phyloP scores from a whole-genome alignment of 1,140 invertebrate genomes.

The Drosophila pectinifera region DNA sequence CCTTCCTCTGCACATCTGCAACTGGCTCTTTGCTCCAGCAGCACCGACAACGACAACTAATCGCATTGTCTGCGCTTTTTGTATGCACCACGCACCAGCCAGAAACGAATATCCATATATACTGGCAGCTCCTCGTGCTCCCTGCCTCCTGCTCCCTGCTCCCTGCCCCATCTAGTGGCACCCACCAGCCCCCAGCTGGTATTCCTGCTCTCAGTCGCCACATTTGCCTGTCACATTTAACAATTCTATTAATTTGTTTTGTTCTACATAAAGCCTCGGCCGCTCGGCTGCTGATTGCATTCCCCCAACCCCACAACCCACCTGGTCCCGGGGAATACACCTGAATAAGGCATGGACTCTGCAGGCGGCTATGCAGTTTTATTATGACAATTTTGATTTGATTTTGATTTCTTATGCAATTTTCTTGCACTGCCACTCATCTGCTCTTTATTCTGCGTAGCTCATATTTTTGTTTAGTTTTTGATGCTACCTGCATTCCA shows the following conservation, averaged over 20 bases:
- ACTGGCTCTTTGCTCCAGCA: constrained; percentile 52
- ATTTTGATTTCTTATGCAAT: constrained; percentile 81
- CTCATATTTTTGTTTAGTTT: constrained; percentile 67
- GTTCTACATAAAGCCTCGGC: constrained; percentile 67
- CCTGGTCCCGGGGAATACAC: not conserved
- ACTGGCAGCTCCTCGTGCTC: constrained; percentile 30
- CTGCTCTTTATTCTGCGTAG: constrained; percentile 24
- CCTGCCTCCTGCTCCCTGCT: too few relatives aligned
- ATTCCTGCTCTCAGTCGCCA: constrained; percentile 51
- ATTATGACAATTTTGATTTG: constrained; percentile 82
- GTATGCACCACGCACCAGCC: constrained; percentile 77
- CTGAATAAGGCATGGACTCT: constrained; percentile 64
- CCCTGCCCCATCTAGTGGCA: not conserved
- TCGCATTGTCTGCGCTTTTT: constrained; percentile 83
- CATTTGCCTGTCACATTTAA: constrained; percentile 78
- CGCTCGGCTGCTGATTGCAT: constrained; percentile 40
- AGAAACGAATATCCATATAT: constrained; percentile 69
- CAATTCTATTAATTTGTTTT: constrained; percentile 84
- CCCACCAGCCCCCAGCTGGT: constrained; percentile 1
- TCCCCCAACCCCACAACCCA: not conserved
- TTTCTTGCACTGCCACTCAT: constrained; percentile 30
- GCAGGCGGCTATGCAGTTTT: constrained; percentile 62
- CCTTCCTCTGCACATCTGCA: constrained; percentile 10
- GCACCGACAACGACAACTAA: constrained; percentile 74
- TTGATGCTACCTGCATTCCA: constrained; percentile 45